These are phyloP conservation scores for Vidua macroura DNA, from an alignment of 2,113 vertebrate genomes.

Conservation along the genomic window DNA sequence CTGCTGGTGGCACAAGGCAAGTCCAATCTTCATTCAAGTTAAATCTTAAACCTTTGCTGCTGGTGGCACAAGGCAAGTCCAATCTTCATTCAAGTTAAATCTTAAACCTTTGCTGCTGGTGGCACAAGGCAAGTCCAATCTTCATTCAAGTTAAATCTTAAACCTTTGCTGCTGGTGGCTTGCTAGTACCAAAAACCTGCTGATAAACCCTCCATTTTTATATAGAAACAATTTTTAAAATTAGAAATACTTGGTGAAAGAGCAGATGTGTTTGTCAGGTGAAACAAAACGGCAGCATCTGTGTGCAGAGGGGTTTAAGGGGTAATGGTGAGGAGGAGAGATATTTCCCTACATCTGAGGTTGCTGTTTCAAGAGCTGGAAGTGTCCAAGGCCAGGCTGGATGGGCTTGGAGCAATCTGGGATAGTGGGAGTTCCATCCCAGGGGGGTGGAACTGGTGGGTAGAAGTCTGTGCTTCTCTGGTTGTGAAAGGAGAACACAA, in stretches of 20 bases:
- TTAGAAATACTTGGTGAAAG: background rate
- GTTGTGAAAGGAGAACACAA: background rate
- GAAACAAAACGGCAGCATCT: background rate
- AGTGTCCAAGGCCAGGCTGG: background rate
- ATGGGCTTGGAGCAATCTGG: background rate
- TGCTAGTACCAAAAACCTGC: background rate
- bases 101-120: conserved; percentile 15
- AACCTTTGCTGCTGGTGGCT: background rate
- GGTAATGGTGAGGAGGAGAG: background rate
- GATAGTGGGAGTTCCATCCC: background rate
- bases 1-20: conserved; percentile 85
- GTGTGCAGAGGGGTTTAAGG: background rate
- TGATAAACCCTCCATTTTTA: background rate
- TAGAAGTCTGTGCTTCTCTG: background rate
- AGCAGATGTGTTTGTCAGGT: background rate
- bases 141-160: background rate
- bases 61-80: conserved; percentile 75
- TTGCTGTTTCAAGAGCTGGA: background rate
- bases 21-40: background rate
- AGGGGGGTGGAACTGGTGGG: background rate
- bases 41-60: background rate
- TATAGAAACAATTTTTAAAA: background rate
- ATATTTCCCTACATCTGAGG: background rate
- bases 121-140: conserved; percentile 83
- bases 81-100: background rate